Base-by-base conservation (phyloP, 2,797 vertebrate species). In the Syngnathus acus region DNA sequence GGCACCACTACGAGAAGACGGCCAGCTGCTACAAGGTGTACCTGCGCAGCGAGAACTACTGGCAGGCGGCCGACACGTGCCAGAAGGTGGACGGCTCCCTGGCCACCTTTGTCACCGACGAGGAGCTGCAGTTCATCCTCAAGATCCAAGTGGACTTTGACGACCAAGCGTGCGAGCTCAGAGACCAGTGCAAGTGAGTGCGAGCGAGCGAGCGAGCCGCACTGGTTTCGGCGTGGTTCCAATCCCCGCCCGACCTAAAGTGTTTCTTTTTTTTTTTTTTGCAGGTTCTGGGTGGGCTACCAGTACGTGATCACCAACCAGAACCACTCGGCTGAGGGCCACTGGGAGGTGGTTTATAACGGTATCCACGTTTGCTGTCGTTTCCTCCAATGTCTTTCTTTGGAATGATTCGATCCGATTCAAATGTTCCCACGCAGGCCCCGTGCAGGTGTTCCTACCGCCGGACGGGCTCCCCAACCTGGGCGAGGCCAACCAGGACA, bases 221-320 rank as follows among this genome's bases (percentile, higher is more conserved):
- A 3, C 26, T 32, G 26, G 26, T 42, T 42, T 42, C 10, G 40
- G 16, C 16, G 16, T 19, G 26, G 26, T 32, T 48, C 4, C 5
- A 16, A 47, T 6, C 16, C 16, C 5, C 45, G 14, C 19, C 45
- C 4, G 5, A 6, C 17, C 45, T 16, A 47, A 47, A 17, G 40
- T 43, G 13, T 53, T 26, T 57, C 47, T 8, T 11, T 13, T 1
- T 13, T 14, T 61, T 42, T 61, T 19, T 7, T 45, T 63, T 68
- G 75, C 73, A 99, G 97, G 87, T 93, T 99, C 83, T 99, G 97
- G 97, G 97, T 99, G 47, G 97, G 97, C 14, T 99, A 99, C 89
- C 97, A 98, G 73, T 99, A 96, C 75, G 93, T 98, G 73, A 92
- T 99, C 86, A 95, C 95, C 61, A 94, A 91, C 85, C 91, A 93